Conservation (phyloP, 2,888 invertebrate genomes). For the Cheilosia soror region DNA sequence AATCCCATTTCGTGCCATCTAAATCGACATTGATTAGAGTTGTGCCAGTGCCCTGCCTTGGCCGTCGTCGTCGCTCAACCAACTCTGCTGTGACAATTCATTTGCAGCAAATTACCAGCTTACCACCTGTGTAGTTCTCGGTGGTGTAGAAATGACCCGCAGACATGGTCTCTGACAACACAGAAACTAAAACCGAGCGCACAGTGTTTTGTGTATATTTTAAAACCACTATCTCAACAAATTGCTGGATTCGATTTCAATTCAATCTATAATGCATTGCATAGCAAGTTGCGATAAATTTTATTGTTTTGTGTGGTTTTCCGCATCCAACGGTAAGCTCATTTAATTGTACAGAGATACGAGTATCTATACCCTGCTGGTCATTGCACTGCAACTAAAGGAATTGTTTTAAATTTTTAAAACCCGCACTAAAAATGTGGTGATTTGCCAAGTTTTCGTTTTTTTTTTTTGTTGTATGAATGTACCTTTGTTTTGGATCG, state of each 20-base stretch:
- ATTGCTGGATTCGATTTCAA: constrained; percentile 56
- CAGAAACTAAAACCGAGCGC: constrained; percentile 32
- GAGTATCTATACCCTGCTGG: constrained; percentile 1
- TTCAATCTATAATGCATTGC: constrained; percentile 15
- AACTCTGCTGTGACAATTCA: constrained; percentile 53
- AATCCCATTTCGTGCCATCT: constrained; percentile 50
- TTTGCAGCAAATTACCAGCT: constrained; percentile 65
- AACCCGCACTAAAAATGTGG: constrained; percentile 10
- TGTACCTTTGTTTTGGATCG: background rate
- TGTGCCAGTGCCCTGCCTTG: background rate
- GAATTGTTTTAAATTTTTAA: constrained; percentile 18
- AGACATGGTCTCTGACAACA: constrained; percentile 55
- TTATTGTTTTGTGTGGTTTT: constrained; percentile 56
- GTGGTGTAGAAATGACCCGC: constrained; percentile 51
- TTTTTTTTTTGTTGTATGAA: background rate
- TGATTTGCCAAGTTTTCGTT: background rate
- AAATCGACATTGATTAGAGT: constrained; percentile 61
- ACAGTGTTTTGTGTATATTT: constrained; percentile 36
- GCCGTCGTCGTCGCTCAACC: constrained; percentile 23
- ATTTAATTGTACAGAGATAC: background rate
- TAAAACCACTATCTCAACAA: constrained; percentile 53
- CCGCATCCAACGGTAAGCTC: constrained; percentile 1
- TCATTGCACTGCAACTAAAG: constrained; percentile 20
- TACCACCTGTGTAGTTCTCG: constrained; percentile 54
- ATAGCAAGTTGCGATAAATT: constrained; percentile 48